A percentile compares a stretch with the other conserved stretches of the same genome.
Conservation (phyloP, 1,140 invertebrate genomes). For the Globodera ellingtonae region DNA sequence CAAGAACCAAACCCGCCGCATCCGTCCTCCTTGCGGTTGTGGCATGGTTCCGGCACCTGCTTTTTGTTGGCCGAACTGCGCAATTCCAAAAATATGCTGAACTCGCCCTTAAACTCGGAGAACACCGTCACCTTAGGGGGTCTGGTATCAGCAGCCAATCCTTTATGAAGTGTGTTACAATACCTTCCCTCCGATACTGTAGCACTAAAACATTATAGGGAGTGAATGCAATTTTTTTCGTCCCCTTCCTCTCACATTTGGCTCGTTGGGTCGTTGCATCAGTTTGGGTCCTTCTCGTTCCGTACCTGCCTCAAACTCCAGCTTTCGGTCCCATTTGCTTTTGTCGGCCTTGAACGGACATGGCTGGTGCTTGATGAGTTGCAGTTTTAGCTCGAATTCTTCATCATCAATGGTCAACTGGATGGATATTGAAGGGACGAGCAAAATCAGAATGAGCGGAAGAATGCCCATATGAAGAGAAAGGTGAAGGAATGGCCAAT, state of each 20-base stretch:
- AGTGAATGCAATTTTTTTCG: slow-evolving; percentile 5
- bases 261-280: slow-evolving; percentile 31
- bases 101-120: slow-evolving; percentile 63
- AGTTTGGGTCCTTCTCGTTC: slow-evolving; percentile 58
- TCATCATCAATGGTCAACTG: slow-evolving; percentile 39
- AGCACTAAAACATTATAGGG: slow-evolving; percentile 44
- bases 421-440: neutral
- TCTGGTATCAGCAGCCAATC: no score
- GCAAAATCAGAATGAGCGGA: neutral
- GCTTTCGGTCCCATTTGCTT: slow-evolving; percentile 59
- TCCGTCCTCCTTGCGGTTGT: slow-evolving; percentile 58
- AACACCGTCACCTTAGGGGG: slow-evolving; percentile 49
- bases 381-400: slow-evolving; percentile 56
- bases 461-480: neutral
- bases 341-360: slow-evolving; percentile 56
- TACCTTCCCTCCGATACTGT: slow-evolving; percentile 57
- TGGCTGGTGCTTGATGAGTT: slow-evolving; percentile 63
- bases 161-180: neutral
- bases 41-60: slow-evolving; percentile 59
- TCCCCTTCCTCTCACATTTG: slow-evolving; percentile 15
- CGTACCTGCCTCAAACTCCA: slow-evolving; percentile 62
- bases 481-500: neutral
- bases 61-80: slow-evolving; percentile 59
- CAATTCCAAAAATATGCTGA: slow-evolving; percentile 62
- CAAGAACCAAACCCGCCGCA: slow-evolving; percentile 64